phyloP scores from a whole-genome alignment of 2,113 vertebrate genomes.

The Nothocercus nigrocapillus region DNA sequence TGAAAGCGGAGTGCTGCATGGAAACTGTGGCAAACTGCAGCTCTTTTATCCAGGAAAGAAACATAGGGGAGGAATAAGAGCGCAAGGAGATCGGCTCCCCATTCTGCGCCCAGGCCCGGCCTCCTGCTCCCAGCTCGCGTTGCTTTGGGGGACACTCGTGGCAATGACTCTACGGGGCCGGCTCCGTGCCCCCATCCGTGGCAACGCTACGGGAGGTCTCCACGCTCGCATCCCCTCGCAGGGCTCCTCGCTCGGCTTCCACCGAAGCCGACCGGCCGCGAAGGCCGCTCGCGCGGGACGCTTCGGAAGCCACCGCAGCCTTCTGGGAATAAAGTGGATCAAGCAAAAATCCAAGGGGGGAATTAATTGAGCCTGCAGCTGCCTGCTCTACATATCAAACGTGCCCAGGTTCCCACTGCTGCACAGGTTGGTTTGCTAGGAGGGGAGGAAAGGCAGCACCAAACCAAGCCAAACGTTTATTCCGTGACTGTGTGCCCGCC shows the following conservation, averaged over 20 bases:
- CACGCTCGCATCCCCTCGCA: not conserved
- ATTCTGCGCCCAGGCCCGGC: not conserved
- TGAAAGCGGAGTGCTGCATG: not conserved
- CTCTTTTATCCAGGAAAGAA: not conserved
- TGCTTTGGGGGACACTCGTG: accelerated
- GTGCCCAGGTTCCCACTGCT: not conserved
- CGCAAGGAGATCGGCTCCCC: not conserved
- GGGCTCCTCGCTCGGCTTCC: not conserved
- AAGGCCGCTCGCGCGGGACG: constrained; percentile 1
- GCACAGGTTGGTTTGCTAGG: not conserved
- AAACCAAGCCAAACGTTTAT: not conserved
- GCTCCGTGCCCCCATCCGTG: not conserved
- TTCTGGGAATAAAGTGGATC: not conserved
- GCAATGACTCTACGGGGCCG: not conserved
- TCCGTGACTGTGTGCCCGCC: not conserved
- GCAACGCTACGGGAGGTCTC: not conserved
- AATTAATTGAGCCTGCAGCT: constrained; percentile 56
- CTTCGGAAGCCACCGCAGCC: constrained; percentile 30
- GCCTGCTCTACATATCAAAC: constrained; percentile 19
- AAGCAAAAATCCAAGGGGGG: not conserved
- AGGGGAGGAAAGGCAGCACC: not conserved
- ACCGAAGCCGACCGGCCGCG: constrained; percentile 9
- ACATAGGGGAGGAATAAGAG: not conserved
- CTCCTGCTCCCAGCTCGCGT: not conserved
- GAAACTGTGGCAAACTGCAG: not conserved